Conservation (phyloP, 2,113 vertebrate genomes). For the Pyrgilauda ruficollis region DNA sequence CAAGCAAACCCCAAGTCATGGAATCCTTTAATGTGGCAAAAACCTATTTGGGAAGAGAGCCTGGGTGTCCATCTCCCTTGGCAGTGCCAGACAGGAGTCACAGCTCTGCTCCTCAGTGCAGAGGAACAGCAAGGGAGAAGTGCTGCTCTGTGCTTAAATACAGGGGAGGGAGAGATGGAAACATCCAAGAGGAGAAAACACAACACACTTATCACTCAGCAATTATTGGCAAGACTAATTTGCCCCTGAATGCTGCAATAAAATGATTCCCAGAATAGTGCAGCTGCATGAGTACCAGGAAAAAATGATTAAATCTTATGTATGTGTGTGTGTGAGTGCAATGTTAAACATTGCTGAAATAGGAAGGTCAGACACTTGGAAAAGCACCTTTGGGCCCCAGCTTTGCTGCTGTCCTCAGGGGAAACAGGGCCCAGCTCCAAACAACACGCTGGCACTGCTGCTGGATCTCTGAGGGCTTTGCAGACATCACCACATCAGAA, state of each 20-base stretch:
- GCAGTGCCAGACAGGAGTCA: neutral
- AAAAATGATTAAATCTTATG: slow-evolving; percentile 48
- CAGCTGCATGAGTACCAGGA: slow-evolving; percentile 54
- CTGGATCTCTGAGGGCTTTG: neutral
- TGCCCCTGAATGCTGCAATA: slow-evolving; percentile 51
- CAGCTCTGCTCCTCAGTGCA: neutral
- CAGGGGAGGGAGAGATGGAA: neutral
- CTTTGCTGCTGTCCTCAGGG: neutral
- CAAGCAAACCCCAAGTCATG: neutral
- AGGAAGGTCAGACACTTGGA: neutral
- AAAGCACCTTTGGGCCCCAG: neutral
- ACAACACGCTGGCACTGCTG: neutral
- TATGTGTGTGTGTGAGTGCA: neutral
- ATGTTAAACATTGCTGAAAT: neutral
- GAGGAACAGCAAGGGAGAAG: neutral
- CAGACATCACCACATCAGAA: neutral
- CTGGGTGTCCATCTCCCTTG: neutral
- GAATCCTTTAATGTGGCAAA: neutral
- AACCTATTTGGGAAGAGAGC: rapidly evolving
- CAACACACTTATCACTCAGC: neutral
- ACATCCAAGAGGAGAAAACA: neutral
- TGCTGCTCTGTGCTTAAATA: neutral
- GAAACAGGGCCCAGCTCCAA: neutral
- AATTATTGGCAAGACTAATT: slow-evolving; percentile 64
- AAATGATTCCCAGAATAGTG: slow-evolving; percentile 55